Conservation (phyloP, 2,888 invertebrate genomes). For the Watsonalla cultraria region DNA sequence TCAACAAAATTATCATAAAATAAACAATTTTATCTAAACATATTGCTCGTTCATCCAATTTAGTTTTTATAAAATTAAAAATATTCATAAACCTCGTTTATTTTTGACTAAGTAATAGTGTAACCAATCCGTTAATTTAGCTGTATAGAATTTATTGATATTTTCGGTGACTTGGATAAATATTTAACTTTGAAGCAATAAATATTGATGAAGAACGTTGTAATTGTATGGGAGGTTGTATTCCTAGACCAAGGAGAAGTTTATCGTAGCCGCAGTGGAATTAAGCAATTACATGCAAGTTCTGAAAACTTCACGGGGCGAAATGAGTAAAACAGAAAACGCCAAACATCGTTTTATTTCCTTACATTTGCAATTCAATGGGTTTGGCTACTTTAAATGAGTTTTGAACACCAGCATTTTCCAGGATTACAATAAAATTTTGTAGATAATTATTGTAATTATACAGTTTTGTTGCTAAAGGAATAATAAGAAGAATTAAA, state of each 20-base stretch:
- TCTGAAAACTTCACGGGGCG: slow-evolving; percentile 48
- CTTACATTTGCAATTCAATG: slow-evolving; percentile 63
- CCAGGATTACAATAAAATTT: slow-evolving; percentile 7
- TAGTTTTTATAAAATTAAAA: too few relatives aligned
- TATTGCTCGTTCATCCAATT: too few relatives aligned
- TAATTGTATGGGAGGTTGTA: too few relatives aligned
- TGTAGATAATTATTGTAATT: neutral
- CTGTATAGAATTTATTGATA: too few relatives aligned
- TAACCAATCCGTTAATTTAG: too few relatives aligned
- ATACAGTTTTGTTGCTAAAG: neutral
- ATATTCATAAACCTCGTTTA: too few relatives aligned
- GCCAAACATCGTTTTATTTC: slow-evolving; percentile 57
- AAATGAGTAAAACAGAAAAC: slow-evolving; percentile 55
- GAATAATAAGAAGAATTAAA: neutral
- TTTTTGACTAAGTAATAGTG: too few relatives aligned
- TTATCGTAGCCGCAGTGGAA: slow-evolving; percentile 49
- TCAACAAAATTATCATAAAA: too few relatives aligned
- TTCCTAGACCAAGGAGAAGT: slow-evolving; percentile 34
- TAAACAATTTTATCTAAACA: too few relatives aligned
- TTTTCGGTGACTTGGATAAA: neutral
- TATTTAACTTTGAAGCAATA: slow-evolving; percentile 15
- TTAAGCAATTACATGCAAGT: slow-evolving; percentile 70
- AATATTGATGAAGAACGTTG: slow-evolving; percentile 26
- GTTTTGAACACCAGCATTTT: slow-evolving; percentile 19
- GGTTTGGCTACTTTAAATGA: slow-evolving; percentile 39